Evolutionary conservation across 2,888 invertebrate genomes (phyloP).

Genomic region (Sphaeridia pumilis): DNA sequence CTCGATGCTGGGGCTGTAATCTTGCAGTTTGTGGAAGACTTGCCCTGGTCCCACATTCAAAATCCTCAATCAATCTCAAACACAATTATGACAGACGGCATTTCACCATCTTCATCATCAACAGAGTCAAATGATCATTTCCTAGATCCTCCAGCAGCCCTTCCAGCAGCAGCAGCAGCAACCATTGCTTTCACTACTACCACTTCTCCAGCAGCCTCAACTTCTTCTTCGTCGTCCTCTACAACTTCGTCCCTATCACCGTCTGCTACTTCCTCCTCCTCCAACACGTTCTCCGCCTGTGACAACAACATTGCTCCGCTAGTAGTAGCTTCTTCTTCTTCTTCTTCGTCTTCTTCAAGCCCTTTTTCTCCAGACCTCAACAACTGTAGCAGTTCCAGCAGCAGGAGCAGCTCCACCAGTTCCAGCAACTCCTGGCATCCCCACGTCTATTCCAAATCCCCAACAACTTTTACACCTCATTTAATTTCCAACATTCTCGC

Average conservation of each 20-base stretch:
- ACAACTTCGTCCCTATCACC: constrained; percentile 22
- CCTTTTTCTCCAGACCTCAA: not conserved
- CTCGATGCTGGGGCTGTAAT: not conserved
- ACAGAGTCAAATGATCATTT: constrained; percentile 17
- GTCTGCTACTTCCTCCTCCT: constrained; percentile 15
- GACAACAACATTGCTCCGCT: too few species aligned
- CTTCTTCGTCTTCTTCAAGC: not conserved
- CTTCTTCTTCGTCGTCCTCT: constrained; percentile 16
- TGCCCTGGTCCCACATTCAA: not conserved
- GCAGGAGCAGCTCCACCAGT: not conserved
- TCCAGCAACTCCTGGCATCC: constrained; percentile 59
- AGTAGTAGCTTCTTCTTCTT: too few species aligned
- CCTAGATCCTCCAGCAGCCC: not conserved
- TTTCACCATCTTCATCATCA: constrained; percentile 13
- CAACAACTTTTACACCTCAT: constrained; percentile 71
- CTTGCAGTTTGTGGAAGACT: not conserved
- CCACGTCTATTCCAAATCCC: constrained; percentile 73
- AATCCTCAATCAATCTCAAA: not conserved
- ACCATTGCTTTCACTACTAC: not conserved
- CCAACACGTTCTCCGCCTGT: constrained; percentile 6
- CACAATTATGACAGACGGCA: constrained; percentile 15
- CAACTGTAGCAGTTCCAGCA: not conserved
- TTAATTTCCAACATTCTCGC: constrained; percentile 79
- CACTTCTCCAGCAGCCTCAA: not conserved
- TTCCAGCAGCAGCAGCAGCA: not conserved